A percentile compares a stretch with the other conserved stretches of the same genome.
Conservation (phyloP, 1,140 invertebrate genomes). For the Saxidomus purpurata region DNA sequence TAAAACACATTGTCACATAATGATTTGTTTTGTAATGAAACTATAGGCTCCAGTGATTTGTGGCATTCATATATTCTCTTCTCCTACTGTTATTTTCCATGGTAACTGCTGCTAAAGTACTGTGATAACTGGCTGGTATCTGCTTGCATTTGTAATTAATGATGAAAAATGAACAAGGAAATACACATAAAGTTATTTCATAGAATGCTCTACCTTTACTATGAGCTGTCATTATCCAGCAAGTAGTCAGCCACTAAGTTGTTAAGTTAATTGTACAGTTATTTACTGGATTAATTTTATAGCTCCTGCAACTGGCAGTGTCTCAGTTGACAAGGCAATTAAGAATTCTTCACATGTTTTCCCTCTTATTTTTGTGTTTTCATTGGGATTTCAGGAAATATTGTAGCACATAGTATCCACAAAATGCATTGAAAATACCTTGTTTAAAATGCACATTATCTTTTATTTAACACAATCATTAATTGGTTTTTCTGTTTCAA, state of each 20-base stretch:
- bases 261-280: background rate
- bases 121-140: background rate
- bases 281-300: background rate
- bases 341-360: background rate
- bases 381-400: no score
- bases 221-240: background rate
- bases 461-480: no score
- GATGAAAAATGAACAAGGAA: background rate
- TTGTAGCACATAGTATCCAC: no score
- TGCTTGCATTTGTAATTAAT: background rate
- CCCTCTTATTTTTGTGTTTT: background rate
- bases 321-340: background rate
- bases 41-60: no score
- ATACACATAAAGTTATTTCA: background rate
- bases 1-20: no score
- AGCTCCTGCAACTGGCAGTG: background rate
- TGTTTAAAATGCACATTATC: no score
- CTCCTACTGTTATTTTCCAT: background rate
- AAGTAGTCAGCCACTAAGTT: background rate
- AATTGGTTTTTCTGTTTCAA: no score
- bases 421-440: no score
- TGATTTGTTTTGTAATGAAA: no score
- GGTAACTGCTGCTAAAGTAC: background rate
- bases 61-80: no score
- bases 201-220: background rate